phyloP scores from a whole-genome alignment of 2,113 vertebrate genomes.

The Notothenia coriiceps region DNA sequence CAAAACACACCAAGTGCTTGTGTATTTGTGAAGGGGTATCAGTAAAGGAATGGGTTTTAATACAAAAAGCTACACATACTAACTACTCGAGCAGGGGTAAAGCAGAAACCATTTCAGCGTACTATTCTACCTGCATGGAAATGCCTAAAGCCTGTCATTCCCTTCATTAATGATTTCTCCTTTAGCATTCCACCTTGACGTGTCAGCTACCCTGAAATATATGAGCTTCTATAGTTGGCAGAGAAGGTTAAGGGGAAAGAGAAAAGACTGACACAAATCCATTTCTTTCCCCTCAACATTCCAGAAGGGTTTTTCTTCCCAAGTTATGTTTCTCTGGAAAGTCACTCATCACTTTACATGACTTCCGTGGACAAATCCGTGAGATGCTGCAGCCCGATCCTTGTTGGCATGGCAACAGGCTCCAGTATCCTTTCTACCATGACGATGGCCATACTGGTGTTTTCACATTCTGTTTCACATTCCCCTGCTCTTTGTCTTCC shows the following conservation, averaged over 20 bases:
- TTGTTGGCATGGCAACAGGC: conserved; percentile 78
- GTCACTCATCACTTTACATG: conserved; percentile 53
- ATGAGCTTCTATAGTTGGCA: conserved; percentile 24
- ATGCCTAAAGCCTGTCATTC: conserved; percentile 24
- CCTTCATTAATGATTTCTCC: conserved; percentile 53
- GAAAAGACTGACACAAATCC: background rate
- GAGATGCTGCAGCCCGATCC: conserved; percentile 41
- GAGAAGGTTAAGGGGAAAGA: conserved; percentile 3
- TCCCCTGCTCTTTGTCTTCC: conserved; percentile 3
- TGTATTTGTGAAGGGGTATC: conserved; percentile 6
- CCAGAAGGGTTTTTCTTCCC: background rate
- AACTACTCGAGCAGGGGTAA: background rate
- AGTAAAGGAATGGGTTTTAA: background rate
- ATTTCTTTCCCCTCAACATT: conserved; percentile 15
- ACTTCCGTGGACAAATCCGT: conserved; percentile 35
- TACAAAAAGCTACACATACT: background rate
- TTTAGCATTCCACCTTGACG: conserved; percentile 61
- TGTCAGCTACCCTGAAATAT: conserved; percentile 40
- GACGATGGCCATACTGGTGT: conserved; percentile 43
- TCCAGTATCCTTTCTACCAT: conserved; percentile 43
- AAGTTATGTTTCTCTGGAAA: conserved; percentile 48
- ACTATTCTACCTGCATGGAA: background rate
- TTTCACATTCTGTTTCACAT: conserved; percentile 7
- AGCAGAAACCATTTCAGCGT: conserved; percentile 9
- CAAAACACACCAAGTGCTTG: background rate